Percentiles rank a stretch among this genome's conserved stretches.
Evolutionary conservation across 2,797 vertebrate genomes (phyloP).

Genomic region (Phaenicophaeus curvirostris): DNA sequence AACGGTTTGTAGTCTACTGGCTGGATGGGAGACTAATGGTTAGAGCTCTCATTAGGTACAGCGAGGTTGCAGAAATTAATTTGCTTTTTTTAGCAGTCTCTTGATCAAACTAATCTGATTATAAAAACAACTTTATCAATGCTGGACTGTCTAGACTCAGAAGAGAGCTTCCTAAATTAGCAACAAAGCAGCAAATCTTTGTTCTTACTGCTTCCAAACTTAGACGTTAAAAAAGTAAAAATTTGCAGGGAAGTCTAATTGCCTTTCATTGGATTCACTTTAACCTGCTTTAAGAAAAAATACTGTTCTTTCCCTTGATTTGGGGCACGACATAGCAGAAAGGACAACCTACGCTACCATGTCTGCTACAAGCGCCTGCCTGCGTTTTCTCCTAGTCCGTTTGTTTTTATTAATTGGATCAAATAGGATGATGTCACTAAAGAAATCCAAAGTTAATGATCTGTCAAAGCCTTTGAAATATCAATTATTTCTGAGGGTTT

Average conservation of each 20-base stretch:
- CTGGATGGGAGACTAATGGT: background rate
- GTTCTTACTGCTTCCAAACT: background rate
- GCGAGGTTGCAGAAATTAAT: constrained; percentile 22
- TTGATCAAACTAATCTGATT: constrained; percentile 38
- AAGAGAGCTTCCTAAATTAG: background rate
- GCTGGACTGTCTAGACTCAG: background rate
- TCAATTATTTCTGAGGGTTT: constrained; percentile 45
- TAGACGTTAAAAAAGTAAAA: background rate
- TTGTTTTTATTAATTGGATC: constrained; percentile 11
- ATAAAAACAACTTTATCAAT: background rate
- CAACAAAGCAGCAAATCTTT: background rate
- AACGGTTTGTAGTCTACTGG: background rate
- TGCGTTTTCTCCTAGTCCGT: background rate
- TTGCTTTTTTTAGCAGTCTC: constrained; percentile 19
- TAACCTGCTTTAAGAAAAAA: background rate
- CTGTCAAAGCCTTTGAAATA: constrained; percentile 27
- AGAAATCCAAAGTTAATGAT: background rate
- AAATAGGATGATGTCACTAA: background rate
- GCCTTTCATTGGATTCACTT: background rate
- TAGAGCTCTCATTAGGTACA: background rate
- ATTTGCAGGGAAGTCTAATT: background rate
- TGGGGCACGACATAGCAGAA: background rate
- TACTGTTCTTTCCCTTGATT: background rate
- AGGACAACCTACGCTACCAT: background rate
- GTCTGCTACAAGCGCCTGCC: background rate